These are phyloP conservation scores for Microcebus tavaratra DNA, from an alignment of 2,113 vertebrate species.

Conservation along the genomic window DNA sequence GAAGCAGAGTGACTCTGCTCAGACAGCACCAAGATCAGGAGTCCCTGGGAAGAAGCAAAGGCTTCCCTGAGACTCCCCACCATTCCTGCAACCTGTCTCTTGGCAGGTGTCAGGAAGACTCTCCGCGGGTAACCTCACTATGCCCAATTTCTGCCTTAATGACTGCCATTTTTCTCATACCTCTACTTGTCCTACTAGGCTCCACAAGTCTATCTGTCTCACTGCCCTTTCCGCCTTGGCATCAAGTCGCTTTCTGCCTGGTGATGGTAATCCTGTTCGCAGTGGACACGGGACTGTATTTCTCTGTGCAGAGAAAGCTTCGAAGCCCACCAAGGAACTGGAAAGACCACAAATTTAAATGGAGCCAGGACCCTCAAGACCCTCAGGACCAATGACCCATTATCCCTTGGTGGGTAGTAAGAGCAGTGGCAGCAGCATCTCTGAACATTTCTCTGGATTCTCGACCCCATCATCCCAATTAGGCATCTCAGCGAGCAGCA, in stretches of 20 bases:
- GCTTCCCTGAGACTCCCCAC: background rate
- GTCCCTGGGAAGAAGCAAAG: background rate
- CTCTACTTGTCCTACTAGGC: background rate
- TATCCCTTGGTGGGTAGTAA: no score
- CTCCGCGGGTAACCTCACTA: background rate
- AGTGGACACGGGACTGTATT: conserved; percentile 39
- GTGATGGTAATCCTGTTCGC: conserved; percentile 56
- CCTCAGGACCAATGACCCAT: background rate
- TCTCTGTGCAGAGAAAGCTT: conserved; percentile 22
- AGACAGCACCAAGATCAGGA: background rate
- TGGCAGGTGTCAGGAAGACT: background rate
- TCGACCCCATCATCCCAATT: background rate
- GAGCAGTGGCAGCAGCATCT: background rate
- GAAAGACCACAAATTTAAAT: background rate
- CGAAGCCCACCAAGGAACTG: rapidly evolving
- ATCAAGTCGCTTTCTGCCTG: conserved; percentile 37
- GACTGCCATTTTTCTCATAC: background rate
- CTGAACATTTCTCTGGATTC: background rate
- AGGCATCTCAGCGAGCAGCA: background rate
- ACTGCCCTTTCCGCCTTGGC: background rate
- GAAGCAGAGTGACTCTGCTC: background rate
- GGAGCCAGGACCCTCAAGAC: background rate
- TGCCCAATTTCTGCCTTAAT: background rate
- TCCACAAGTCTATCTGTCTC: rapidly evolving
- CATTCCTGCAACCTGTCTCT: background rate